Evolutionary conservation across 1,140 invertebrate species (phyloP), one percentile per base, ranked within the genome.

Genomic region (Contarinia nasturtii): DNA sequence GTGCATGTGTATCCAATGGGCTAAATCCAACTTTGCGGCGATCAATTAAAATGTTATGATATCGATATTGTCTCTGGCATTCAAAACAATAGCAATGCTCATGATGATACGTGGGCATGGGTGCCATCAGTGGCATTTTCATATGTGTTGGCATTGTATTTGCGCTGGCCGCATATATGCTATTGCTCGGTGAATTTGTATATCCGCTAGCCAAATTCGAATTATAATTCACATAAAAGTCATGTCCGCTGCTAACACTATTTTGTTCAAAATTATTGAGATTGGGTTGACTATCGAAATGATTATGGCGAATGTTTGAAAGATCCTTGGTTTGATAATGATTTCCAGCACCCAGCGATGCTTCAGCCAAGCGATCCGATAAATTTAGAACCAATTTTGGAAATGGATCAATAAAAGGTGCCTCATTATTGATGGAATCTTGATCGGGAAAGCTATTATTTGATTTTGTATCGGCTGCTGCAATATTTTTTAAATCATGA

Each of bases 21-120:
- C 57, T 54, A 22, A 63, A 63, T 0, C 59, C 60, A 5, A 60
- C 58, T 7, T 59, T 57, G 2, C 60, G 50, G 2, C 59, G 45
- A 41, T 63, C 60, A 18, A 55, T 60, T 3, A 63, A 49, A 22
- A 60, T 47, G 42, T 63, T 60, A 44, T 63, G 63, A 3, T 63
- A 57, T 8, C 61, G 50, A 2, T 61, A 56, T 41, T 63, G 61
- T 41, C 60, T 61, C 49, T 63, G 61, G 44, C 61, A 63, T 18
- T 63, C 60, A 48, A 60, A 63, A 42, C 61, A 63, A 42, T 55
- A 62, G 50, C 60, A 63, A 33, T 53, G 57, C 21, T 63, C 58
- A 20, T 64, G 61, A 51, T 60, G 61, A 45, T 51, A 45, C 20
- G 43, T 44, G 5, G 45, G 49, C 12, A 45, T 46, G 19, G 48